Evolutionary conservation across 2,888 invertebrate species (phyloP).

Genomic region (Cheilosia scutellata): DNA sequence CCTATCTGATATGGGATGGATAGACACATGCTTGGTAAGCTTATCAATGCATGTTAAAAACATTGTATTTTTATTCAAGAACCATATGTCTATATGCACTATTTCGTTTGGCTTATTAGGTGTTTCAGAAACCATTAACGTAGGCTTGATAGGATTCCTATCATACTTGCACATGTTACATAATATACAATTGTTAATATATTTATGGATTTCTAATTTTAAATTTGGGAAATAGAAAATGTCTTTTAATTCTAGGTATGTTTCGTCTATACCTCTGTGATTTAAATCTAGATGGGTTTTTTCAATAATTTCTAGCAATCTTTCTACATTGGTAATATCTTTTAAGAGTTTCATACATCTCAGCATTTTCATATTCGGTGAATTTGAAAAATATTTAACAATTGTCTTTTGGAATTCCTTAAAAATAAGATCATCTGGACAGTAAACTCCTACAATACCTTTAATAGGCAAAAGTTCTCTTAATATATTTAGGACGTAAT

Average conservation of each 20-base stretch:
- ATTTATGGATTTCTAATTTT: slow-evolving; percentile 36
- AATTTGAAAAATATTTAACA: slow-evolving; percentile 1
- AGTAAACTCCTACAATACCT: slow-evolving; percentile 28
- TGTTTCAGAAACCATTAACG: slow-evolving; percentile 53
- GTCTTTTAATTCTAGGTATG: slow-evolving; percentile 35
- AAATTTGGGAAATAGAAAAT: slow-evolving; percentile 40
- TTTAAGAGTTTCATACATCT: not conserved
- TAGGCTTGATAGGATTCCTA: slow-evolving; percentile 32
- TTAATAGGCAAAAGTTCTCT: slow-evolving; percentile 33
- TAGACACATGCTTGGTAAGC: not conserved
- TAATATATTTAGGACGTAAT: slow-evolving; percentile 13
- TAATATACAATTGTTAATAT: slow-evolving; percentile 61
- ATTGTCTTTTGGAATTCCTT: not conserved
- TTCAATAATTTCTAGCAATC: not conserved
- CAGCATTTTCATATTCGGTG: not conserved
- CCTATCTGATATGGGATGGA: slow-evolving; percentile 14
- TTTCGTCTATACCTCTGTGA: not conserved
- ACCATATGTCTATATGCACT: not conserved
- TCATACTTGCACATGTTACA: slow-evolving; percentile 29
- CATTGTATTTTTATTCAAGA: slow-evolving; percentile 11
- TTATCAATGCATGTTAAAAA: slow-evolving; percentile 47
- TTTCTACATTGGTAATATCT: not conserved
- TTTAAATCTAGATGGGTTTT: slow-evolving; percentile 35
- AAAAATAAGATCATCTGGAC: not conserved
- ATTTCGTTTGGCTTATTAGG: slow-evolving; percentile 42